Evolutionary conservation across 2,888 invertebrate species (phyloP).

Genomic region (Perizoma flavofasciatum): DNA sequence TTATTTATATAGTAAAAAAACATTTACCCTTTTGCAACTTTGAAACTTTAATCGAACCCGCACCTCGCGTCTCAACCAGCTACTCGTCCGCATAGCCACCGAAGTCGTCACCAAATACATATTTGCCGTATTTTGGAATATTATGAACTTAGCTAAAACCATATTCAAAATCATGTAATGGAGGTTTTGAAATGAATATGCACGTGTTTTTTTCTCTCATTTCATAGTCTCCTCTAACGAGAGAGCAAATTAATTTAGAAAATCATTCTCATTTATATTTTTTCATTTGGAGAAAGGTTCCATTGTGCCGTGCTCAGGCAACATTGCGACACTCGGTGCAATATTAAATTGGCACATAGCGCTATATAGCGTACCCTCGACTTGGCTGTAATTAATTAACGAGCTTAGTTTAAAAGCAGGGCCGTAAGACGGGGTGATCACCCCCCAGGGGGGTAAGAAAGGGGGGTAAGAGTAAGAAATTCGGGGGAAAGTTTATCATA

Average conservation of each 20-base stretch:
- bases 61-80: no score
- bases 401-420: slow-evolving; percentile 85
- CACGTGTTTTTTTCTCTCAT: no score
- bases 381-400: slow-evolving; percentile 85
- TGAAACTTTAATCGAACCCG: no score
- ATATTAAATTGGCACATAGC: slow-evolving; percentile 80
- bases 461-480: slow-evolving; percentile 76
- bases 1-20: no score
- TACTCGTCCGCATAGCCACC: no score
- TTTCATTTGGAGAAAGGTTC: slow-evolving; percentile 30
- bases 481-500: slow-evolving; percentile 84
- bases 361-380: slow-evolving; percentile 76
- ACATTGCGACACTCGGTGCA: slow-evolving; percentile 55
- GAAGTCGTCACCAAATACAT: no score
- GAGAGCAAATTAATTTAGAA: slow-evolving; percentile 17
- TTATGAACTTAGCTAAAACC: no score
- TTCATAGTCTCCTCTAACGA: not conserved
- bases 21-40: no score
- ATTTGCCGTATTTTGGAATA: no score
- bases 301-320: slow-evolving; percentile 33
- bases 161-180: no score
- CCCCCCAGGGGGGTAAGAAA: slow-evolving; percentile 66
- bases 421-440: slow-evolving; percentile 78
- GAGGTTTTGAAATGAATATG: no score
- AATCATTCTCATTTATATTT: slow-evolving; percentile 19